Conservation (phyloP, 2,113 vertebrate genomes). For the Hemicordylus capensis region DNA sequence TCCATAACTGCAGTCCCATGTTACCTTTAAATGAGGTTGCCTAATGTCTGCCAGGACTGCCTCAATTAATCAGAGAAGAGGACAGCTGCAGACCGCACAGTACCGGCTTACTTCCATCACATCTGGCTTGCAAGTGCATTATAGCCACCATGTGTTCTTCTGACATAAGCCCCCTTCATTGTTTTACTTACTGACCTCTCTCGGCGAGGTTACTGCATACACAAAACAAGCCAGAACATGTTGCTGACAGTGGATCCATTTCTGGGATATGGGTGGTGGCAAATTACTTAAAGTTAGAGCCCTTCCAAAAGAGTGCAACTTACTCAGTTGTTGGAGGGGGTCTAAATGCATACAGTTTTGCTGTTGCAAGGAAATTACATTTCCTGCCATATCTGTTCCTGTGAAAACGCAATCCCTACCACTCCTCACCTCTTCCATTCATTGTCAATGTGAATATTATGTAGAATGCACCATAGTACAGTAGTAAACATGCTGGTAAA, state of each 20-base stretch:
- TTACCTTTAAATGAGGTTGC: not conserved
- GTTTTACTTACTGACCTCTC: slow-evolving; percentile 25
- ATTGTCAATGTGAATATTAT: not conserved
- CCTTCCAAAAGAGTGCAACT: not conserved
- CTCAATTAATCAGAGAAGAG: slow-evolving; percentile 19
- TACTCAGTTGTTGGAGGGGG: not conserved
- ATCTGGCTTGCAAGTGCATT: slow-evolving; percentile 3
- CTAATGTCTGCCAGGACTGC: not conserved
- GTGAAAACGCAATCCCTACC: not conserved
- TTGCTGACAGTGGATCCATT: slow-evolving; percentile 30
- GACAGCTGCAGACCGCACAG: not conserved
- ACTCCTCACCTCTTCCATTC: not conserved
- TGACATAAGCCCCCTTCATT: slow-evolving; percentile 9
- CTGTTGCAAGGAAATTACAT: not conserved
- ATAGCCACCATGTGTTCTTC: not conserved
- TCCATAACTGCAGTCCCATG: not conserved
- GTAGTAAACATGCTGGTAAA: too few relatives aligned
- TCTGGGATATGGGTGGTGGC: not conserved
- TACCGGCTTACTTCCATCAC: not conserved
- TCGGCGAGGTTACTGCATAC: slow-evolving; percentile 13
- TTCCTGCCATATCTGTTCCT: not conserved
- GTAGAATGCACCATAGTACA: not conserved
- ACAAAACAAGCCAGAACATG: not conserved
- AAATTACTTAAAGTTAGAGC: not conserved
- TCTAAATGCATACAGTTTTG: not conserved